phyloP scores from a whole-genome alignment of 2,797 vertebrate genomes.

The Alcedo quadribrachys region DNA sequence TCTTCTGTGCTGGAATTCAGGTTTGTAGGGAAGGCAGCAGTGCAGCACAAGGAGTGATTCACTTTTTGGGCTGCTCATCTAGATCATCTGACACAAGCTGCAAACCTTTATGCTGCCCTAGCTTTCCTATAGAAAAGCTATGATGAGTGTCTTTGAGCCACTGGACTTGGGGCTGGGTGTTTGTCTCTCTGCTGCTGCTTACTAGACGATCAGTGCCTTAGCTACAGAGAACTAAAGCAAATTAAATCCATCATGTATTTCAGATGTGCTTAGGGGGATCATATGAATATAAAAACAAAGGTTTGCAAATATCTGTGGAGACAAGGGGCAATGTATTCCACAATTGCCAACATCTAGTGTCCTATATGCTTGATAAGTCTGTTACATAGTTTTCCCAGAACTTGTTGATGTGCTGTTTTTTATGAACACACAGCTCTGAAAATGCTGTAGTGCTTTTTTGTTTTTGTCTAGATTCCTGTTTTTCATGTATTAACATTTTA shows the following conservation, averaged over 20 bases:
- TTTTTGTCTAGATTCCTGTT: not conserved
- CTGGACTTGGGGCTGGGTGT: not conserved
- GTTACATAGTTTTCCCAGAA: fast-evolving
- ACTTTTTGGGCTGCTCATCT: not conserved
- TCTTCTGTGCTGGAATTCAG: not conserved
- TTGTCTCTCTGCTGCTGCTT: not conserved
- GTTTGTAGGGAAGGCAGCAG: not conserved
- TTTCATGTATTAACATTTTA: not conserved
- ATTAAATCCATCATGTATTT: not conserved
- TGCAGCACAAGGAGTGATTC: not conserved
- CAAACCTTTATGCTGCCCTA: not conserved
- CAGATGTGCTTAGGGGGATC: not conserved
- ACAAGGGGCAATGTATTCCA: not conserved
- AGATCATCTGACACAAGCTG: not conserved
- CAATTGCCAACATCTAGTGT: not conserved
- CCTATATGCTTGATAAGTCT: not conserved
- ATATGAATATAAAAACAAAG: not conserved
- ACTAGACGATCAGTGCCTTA: not conserved
- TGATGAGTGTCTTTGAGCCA: not conserved
- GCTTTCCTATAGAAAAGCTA: not conserved
- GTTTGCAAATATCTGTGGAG: fast-evolving
- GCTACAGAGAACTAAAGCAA: not conserved
- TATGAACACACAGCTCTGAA: not conserved
- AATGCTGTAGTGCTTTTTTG: not conserved
- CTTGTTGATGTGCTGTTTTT: not conserved